A percentile compares a stretch with the other conserved stretches of the same genome.
These are phyloP conservation scores for Shargacucullia verbasci DNA, from an alignment of 2,888 invertebrate genomes.

Conservation along the genomic window DNA sequence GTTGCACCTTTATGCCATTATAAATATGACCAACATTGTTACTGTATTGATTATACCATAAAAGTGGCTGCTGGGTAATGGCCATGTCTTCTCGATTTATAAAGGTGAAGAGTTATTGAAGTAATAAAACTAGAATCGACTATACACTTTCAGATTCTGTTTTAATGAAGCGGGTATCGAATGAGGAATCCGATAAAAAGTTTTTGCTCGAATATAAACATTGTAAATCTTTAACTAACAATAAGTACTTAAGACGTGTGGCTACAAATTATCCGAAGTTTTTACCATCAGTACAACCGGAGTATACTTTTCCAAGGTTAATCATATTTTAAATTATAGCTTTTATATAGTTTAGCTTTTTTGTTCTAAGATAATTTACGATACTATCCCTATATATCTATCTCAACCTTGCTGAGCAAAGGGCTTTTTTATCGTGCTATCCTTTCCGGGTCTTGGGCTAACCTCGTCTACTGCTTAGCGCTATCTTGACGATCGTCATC, in stretches of 20 bases:
- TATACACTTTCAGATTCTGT: constrained; percentile 7
- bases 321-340: too few relatives aligned
- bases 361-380: too few relatives aligned
- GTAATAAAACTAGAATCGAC: constrained; percentile 38
- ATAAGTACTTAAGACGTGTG: not conserved
- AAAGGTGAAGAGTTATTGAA: constrained; percentile 26
- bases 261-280: too few relatives aligned
- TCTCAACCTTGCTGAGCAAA: too few relatives aligned
- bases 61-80: constrained; percentile 25
- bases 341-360: too few relatives aligned
- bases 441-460: too few relatives aligned
- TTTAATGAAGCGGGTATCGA: constrained; percentile 24
- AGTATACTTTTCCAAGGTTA: too few relatives aligned
- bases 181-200: constrained; percentile 6
- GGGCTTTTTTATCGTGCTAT: too few relatives aligned
- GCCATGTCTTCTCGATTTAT: constrained; percentile 21
- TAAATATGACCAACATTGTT: constrained; percentile 43
- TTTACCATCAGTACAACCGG: too few relatives aligned
- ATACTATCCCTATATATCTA: too few relatives aligned
- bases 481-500: too few relatives aligned
- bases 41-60: constrained; percentile 27
- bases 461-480: too few relatives aligned
- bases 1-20: constrained; percentile 19
- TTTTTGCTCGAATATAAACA: constrained; percentile 3
- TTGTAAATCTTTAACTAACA: not conserved